Conservation (phyloP, 2,797 vertebrate genomes). For the Crocodylus rhombifer region DNA sequence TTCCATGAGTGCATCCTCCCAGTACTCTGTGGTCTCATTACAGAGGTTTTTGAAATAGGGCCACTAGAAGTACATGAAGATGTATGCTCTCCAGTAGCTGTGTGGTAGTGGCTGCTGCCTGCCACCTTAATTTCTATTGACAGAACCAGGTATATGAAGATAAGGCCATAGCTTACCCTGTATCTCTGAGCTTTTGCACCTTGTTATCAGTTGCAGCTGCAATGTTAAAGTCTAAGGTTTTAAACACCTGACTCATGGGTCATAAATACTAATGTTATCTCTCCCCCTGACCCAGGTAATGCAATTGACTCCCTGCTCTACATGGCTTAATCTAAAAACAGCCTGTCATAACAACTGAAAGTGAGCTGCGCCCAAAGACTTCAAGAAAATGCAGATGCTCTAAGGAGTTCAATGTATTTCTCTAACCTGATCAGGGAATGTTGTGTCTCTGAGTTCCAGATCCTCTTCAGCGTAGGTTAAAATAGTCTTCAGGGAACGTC, state of each 20-base stretch:
- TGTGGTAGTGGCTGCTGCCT: too few relatives aligned
- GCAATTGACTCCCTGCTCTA: neutral
- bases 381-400: neutral
- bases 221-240: neutral
- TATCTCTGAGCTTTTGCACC: neutral
- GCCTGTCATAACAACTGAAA: neutral
- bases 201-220: neutral
- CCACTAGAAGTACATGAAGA: too few relatives aligned
- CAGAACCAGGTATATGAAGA: too few relatives aligned
- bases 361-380: neutral
- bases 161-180: rapidly evolving
- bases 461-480: conserved; percentile 97
- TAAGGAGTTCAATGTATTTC: neutral
- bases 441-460: conserved; percentile 95
- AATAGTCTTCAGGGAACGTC: conserved; percentile 98
- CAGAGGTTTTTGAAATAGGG: too few relatives aligned
- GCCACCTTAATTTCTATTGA: too few relatives aligned
- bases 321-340: neutral
- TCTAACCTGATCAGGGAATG: conserved; percentile 95
- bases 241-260: neutral
- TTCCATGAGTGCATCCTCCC: too few relatives aligned
- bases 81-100: too few relatives aligned
- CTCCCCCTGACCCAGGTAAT: neutral
- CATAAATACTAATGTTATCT: rapidly evolving
- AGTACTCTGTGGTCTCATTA: too few relatives aligned